Evolutionary conservation across 2,113 vertebrate species (phyloP).

Genomic region (Chaetura pelagica): DNA sequence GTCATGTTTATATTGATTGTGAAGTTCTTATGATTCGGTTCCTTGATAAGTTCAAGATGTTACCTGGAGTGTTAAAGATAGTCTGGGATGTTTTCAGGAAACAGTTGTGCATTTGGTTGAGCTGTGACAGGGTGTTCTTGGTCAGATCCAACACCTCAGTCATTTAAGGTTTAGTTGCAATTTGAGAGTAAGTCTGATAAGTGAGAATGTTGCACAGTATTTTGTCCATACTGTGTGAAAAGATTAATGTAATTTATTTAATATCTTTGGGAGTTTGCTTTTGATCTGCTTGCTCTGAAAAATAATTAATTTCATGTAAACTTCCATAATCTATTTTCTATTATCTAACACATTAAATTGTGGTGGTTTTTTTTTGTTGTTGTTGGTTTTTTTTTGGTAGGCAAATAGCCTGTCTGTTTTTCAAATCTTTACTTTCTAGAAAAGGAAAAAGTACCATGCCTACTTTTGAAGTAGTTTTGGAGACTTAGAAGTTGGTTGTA

Average conservation of each 20-base stretch:
- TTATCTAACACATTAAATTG: neutral
- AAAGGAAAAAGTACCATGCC: neutral
- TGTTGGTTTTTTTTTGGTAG: neutral
- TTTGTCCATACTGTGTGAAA: neutral
- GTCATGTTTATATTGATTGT: neutral
- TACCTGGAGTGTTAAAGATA: neutral
- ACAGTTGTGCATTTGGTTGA: neutral
- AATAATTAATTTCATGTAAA: neutral
- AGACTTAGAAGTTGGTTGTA: neutral
- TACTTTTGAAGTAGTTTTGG: neutral
- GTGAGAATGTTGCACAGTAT: neutral
- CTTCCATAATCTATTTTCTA: neutral
- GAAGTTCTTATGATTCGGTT: neutral
- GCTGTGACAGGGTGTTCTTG: neutral
- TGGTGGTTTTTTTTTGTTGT: fast-evolving
- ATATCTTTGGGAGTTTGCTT: neutral
- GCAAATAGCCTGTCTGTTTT: neutral
- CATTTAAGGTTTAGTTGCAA: neutral
- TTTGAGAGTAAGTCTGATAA: neutral
- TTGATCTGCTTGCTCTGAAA: neutral
- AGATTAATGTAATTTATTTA: neutral
- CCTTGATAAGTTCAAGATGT: neutral
- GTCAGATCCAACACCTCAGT: neutral
- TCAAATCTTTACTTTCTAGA: neutral
- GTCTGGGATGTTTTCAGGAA: neutral